Evolutionary conservation across 1,140 invertebrate species (phyloP).

Genomic region (Drosophila saltans): DNA sequence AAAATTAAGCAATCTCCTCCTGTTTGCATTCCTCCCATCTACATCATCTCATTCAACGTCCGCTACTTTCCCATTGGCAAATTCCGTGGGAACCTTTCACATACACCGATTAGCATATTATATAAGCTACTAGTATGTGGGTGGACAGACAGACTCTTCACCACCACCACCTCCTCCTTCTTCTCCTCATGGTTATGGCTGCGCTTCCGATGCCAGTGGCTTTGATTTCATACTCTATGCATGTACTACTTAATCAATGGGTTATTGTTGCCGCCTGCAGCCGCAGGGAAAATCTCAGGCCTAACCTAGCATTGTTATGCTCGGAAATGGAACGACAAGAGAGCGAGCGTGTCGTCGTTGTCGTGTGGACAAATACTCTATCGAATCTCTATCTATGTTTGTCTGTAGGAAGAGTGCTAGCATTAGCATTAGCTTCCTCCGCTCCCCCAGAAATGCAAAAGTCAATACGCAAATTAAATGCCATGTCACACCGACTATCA

Average conservation of each 20-base stretch:
- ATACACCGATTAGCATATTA: constrained; percentile 54
- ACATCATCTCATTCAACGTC: no score
- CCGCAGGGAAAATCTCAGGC: constrained; percentile 9
- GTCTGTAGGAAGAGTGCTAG: neutral
- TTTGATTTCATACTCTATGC: neutral
- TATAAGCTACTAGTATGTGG: constrained; percentile 49
- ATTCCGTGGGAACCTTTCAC: constrained; percentile 11
- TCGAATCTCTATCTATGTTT: neutral
- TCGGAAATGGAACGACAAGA: constrained; percentile 10
- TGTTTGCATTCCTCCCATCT: neutral
- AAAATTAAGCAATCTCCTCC: constrained; percentile 7
- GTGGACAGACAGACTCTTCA: no score
- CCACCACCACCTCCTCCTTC: no score
- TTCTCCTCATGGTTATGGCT: constrained; percentile 11
- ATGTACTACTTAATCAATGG: constrained; percentile 3
- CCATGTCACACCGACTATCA: no score
- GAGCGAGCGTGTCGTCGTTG: constrained; percentile 13
- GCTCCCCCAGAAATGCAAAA: no score
- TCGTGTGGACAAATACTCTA: neutral
- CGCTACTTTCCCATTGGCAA: neutral
- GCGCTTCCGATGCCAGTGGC: constrained; percentile 18
- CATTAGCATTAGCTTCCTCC: no score
- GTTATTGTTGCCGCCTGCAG: neutral
- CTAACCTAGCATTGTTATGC: constrained; percentile 5
- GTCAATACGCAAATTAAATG: no score